These are phyloP conservation scores for Eleutherodactylus coqui DNA, from an alignment of 2,797 vertebrate genomes.

Conservation along the genomic window DNA sequence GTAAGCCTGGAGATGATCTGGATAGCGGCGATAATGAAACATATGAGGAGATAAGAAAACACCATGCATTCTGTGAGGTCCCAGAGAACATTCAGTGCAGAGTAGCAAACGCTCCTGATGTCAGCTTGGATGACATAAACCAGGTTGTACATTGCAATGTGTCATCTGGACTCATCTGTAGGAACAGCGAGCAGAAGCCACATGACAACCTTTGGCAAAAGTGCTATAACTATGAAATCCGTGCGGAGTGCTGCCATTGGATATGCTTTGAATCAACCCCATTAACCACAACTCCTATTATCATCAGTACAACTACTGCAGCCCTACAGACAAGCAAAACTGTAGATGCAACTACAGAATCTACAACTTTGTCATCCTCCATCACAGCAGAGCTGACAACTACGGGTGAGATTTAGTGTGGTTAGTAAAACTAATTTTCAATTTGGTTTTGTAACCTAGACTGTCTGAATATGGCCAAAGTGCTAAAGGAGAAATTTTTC, in stretches of 20 bases:
- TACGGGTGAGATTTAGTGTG: background rate
- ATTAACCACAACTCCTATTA: background rate
- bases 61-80: slow-evolving; percentile 63
- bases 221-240: slow-evolving; percentile 77
- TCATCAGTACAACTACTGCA: background rate
- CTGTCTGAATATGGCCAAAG: too few species aligned
- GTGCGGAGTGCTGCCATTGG: slow-evolving; percentile 69
- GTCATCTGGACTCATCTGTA: slow-evolving; percentile 69
- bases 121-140: slow-evolving; percentile 65
- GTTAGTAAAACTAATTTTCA: background rate
- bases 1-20: slow-evolving; percentile 59
- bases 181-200: slow-evolving; percentile 72
- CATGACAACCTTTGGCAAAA: background rate
- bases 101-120: slow-evolving; percentile 34
- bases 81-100: slow-evolving; percentile 73
- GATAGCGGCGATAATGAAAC: background rate
- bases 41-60: background rate
- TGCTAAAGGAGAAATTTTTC: too few species aligned
- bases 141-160: slow-evolving; percentile 72
- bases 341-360: background rate
- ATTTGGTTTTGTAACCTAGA: too few species aligned
- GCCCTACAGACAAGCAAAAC: too few species aligned
- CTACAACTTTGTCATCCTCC: background rate
- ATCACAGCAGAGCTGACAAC: background rate
- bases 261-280: background rate